Conservation (phyloP, 2,113 vertebrate genomes). For the Epinephelus moara region DNA sequence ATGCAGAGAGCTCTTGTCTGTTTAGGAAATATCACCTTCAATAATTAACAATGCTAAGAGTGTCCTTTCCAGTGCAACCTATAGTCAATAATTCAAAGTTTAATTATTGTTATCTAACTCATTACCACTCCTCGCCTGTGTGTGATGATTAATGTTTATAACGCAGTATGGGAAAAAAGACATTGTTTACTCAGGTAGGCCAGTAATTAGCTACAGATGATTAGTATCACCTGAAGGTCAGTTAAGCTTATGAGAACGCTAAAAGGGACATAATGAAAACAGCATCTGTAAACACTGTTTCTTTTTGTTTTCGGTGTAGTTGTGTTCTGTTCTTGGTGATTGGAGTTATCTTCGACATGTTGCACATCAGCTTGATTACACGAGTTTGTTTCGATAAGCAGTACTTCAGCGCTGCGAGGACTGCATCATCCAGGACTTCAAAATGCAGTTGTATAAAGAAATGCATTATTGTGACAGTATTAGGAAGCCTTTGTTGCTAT, state of each 20-base stretch:
- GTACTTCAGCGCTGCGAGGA: background rate
- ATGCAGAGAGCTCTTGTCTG: constrained; percentile 25
- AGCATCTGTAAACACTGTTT: constrained; percentile 21
- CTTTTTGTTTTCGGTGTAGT: constrained; percentile 16
- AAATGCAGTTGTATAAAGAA: background rate
- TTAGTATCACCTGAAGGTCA: constrained; percentile 74
- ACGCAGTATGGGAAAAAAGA: constrained; percentile 33
- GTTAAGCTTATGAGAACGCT: constrained; percentile 43
- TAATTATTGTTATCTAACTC: constrained; percentile 72
- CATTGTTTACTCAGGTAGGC: constrained; percentile 72
- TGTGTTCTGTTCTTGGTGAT: constrained; percentile 30
- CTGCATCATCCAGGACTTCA: background rate
- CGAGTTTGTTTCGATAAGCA: constrained; percentile 27
- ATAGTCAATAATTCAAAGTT: constrained; percentile 56
- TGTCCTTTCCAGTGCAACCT: constrained; percentile 51
- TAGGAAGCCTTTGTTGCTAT: background rate
- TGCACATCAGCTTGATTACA: background rate
- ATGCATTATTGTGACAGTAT: constrained; percentile 10
- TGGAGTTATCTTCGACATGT: constrained; percentile 15
- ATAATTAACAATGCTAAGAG: constrained; percentile 55
- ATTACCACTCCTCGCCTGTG: constrained; percentile 59
- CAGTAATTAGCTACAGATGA: constrained; percentile 74
- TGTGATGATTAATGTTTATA: constrained; percentile 71
- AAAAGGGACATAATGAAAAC: constrained; percentile 46
- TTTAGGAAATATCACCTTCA: constrained; percentile 53